These are phyloP conservation scores for Drosophila auraria DNA, from an alignment of 1,140 invertebrate species.

Conservation along the genomic window DNA sequence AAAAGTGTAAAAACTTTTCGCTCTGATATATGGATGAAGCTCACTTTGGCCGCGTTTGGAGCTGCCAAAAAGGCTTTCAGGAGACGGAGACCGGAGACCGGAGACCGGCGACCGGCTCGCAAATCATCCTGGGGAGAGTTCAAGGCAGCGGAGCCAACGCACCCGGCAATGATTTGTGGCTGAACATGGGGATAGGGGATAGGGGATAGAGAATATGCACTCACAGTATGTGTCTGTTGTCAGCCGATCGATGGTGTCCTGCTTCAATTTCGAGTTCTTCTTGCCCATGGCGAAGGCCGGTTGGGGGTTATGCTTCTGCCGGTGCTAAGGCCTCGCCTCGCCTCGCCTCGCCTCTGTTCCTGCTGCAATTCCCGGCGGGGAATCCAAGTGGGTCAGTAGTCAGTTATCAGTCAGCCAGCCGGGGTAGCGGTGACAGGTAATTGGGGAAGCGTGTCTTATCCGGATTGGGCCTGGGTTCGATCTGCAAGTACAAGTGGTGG, in stretches of 20 bases:
- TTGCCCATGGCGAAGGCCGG: constrained; percentile 89
- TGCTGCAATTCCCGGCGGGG: background rate
- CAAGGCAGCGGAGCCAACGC: constrained; percentile 52
- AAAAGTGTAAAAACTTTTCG: constrained; percentile 13
- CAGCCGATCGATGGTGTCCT: constrained; percentile 95
- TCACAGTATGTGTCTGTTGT: constrained; percentile 96
- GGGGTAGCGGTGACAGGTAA: constrained; percentile 53
- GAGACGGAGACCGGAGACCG: constrained; percentile 7
- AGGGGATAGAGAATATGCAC: constrained; percentile 84
- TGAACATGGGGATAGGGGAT: background rate
- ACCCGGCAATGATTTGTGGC: constrained; percentile 47
- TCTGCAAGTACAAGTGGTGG: constrained; percentile 64
- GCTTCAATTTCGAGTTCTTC: constrained; percentile 96
- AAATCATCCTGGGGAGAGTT: constrained; percentile 64
- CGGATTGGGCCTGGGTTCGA: constrained; percentile 45
- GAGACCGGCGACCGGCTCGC: constrained; percentile 28
- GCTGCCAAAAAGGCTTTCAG: constrained; percentile 72
- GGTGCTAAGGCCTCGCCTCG: background rate
- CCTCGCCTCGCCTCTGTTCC: background rate
- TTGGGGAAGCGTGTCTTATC: constrained; percentile 73
- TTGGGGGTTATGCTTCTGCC: constrained; percentile 12
- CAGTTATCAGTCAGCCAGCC: constrained; percentile 4
- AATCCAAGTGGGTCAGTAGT: constrained; percentile 21
- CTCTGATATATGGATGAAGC: constrained; percentile 33
- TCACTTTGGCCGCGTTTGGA: constrained; percentile 32